phyloP scores from a whole-genome alignment of 2,797 vertebrate species.

The Rhynchonycteris naso region DNA sequence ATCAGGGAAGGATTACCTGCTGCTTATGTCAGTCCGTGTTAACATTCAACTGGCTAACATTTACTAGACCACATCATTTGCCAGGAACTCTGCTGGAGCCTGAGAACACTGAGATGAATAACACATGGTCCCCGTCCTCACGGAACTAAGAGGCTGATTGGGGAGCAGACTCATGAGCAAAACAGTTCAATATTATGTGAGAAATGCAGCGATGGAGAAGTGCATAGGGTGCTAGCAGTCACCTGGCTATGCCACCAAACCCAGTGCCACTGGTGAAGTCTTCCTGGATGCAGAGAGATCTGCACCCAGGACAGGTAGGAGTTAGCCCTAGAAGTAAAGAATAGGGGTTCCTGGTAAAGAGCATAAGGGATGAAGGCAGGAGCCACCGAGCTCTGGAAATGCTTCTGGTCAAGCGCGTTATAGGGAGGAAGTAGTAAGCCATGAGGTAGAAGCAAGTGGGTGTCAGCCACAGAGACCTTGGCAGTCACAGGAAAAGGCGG shows the following conservation, averaged over 20 bases:
- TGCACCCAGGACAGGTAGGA: background rate
- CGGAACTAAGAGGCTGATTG: background rate
- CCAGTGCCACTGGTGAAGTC: no score
- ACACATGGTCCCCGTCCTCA: background rate
- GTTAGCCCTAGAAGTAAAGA: background rate
- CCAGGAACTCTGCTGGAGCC: background rate
- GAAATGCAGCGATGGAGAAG: background rate
- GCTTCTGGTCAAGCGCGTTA: background rate
- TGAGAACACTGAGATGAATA: background rate
- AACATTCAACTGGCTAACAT: background rate
- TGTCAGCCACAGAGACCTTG: background rate
- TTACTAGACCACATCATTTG: background rate
- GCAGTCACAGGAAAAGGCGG: background rate
- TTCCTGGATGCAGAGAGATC: background rate
- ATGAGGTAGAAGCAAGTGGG: background rate
- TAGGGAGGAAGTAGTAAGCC: background rate
- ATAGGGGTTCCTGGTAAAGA: background rate
- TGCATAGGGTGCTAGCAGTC: background rate
- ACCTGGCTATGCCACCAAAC: no score
- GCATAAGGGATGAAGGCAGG: background rate
- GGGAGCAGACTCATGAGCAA: background rate
- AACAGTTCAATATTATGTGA: background rate
- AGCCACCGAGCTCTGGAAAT: background rate
- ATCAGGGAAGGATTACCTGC: background rate
- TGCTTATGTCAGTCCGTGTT: background rate